Base-by-base conservation (phyloP, 2,888 invertebrate genomes). In the Drosophila basisetae region DNA sequence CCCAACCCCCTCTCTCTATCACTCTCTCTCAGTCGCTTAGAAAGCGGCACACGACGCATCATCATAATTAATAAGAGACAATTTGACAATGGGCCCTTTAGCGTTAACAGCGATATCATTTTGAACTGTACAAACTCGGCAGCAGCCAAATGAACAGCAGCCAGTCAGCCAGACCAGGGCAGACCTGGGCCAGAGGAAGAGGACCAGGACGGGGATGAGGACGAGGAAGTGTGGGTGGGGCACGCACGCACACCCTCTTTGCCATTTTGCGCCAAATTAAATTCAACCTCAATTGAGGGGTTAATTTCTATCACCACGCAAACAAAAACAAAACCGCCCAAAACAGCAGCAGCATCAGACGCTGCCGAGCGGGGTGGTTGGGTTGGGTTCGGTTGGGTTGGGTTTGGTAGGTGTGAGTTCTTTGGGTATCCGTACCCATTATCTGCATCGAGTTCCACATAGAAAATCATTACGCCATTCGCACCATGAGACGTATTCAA, bases 281-380 rank as follows among this genome's bases (percentile, higher is more conserved):
- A 92, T 92, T 92, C 92, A 93, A 93, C 92, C 92, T 92, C 93
- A 92, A 92, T 92, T 92, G 91, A 92, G 92, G 92, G 93, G 92
- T 93, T 92, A 93, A 93, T 92, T 91, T 91, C 91, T 91, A 91
- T 92, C 91, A 91, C 91, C 91, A 83, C 83, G 82, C 85, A 84
- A 91, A 91, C 89, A 83, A 89, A 88, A 89, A 85, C 84, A 88
- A 89, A 81, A 80, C 88, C 82, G 82, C 86, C 75, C 89, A 86
- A 54, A 53, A 53, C 52, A 54, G 35, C 33, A 54, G 35, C 33
- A 60, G 35, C 52, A 69, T 37, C 41, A 53, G 58, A 66, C 62
- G 63, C 41, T 71, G 62, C 50, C 54, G 52, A 37, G 63, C 16
- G 47, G 47, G 47, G 47, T 47, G 22, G 47, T 25, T 47, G 47